Percentiles rank a stretch among this genome's conserved stretches.
Evolutionary conservation across 2,888 invertebrate species (phyloP).

Genomic region (Chalcis sispes): DNA sequence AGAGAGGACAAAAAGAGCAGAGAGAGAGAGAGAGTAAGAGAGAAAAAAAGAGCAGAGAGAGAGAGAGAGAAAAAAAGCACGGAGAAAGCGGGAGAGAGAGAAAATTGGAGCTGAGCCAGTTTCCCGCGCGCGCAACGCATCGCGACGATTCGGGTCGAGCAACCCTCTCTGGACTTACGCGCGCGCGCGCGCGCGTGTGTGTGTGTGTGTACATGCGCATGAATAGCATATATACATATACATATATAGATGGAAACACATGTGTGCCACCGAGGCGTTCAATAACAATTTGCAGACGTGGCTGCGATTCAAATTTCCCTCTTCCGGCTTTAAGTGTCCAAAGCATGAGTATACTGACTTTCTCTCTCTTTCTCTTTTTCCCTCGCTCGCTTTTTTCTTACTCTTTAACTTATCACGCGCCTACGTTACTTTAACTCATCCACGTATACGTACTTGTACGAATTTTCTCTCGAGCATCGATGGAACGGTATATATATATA

Average conservation of each 20-base stretch:
- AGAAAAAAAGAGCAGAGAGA: not conserved
- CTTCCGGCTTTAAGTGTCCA: slow-evolving; percentile 17
- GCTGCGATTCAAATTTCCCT: slow-evolving; percentile 61
- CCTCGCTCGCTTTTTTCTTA: too few species aligned
- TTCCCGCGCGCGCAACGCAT: not conserved
- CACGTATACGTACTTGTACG: too few species aligned
- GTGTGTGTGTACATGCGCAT: too few species aligned
- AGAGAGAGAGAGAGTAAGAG: not conserved
- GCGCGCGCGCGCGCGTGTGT: not conserved
- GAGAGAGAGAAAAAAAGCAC: not conserved
- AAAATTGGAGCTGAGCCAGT: slow-evolving; percentile 22
- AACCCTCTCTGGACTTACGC: slow-evolving; percentile 6
- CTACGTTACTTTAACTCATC: too few species aligned
- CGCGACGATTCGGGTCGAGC: slow-evolving; percentile 41
- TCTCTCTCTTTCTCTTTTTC: too few species aligned
- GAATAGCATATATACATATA: too few species aligned
- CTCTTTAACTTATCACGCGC: too few species aligned
- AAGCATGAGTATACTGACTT: not conserved
- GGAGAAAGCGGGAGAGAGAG: not conserved
- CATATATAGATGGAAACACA: too few species aligned
- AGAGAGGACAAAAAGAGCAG: not conserved
- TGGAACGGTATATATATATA: too few species aligned
- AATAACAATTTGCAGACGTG: slow-evolving; percentile 66
- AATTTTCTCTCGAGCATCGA: too few species aligned
- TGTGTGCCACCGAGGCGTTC: slow-evolving; percentile 57